These are phyloP conservation scores for Toxotes jaculatrix DNA, from an alignment of 2,113 vertebrate species.

Conservation along the genomic window DNA sequence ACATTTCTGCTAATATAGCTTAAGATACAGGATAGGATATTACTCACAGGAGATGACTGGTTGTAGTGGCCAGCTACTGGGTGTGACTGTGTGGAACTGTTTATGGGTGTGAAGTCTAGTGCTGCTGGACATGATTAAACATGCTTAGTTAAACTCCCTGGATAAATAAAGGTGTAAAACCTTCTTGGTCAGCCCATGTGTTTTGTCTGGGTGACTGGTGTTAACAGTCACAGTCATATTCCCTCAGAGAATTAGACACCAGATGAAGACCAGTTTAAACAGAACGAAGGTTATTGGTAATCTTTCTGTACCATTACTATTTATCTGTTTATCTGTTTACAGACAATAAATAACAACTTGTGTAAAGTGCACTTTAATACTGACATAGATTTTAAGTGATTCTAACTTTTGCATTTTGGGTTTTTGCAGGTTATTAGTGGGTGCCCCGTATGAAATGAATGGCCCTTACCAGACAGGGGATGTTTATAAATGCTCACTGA, in stretches of 20 bases:
- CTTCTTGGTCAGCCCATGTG: conserved; percentile 7
- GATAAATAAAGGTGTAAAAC: conserved; percentile 33
- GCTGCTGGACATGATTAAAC: conserved; percentile 37
- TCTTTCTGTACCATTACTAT: neutral
- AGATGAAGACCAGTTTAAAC: neutral
- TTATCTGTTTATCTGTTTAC: neutral
- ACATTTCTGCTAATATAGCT: neutral
- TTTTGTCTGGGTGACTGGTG: conserved; percentile 31
- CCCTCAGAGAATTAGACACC: neutral
- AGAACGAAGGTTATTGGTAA: neutral
- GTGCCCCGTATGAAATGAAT: conserved; percentile 93
- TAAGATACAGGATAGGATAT: neutral
- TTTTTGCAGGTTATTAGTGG: conserved; percentile 92
- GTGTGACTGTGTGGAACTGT: conserved; percentile 25
- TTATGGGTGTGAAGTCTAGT: conserved; percentile 9
- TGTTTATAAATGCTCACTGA: conserved; percentile 93
- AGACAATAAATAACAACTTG: neutral
- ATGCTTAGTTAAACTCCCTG: conserved; percentile 25
- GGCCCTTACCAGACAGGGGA: conserved; percentile 96
- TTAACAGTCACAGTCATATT: conserved; percentile 17
- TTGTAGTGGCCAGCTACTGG: neutral
- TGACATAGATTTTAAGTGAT: neutral
- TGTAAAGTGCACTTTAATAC: neutral
- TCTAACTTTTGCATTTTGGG: conserved; percentile 30
- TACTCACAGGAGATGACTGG: neutral